These are phyloP conservation scores for Plecotus auritus DNA, from an alignment of 2,113 vertebrate species.

Conservation along the genomic window DNA sequence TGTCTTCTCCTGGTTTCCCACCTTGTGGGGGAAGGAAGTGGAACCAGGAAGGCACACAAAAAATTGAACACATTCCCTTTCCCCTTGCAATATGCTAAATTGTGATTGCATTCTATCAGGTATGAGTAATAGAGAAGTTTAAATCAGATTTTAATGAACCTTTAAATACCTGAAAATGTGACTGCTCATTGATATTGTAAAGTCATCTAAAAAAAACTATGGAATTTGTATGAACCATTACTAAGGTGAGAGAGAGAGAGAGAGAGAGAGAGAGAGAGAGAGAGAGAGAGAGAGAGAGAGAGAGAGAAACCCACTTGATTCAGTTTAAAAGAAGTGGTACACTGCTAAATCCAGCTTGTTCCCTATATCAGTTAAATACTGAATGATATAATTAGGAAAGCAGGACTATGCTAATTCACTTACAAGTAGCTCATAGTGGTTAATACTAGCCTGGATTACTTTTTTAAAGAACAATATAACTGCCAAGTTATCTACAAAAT, in stretches of 20 bases:
- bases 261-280: background rate
- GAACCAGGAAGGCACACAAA: background rate
- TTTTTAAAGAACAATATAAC: constrained; percentile 2
- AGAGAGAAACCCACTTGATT: no score
- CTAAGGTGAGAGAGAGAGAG: background rate
- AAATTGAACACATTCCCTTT: background rate
- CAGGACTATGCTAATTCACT: background rate
- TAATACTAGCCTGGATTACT: background rate
- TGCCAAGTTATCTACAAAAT: background rate
- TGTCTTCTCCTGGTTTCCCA: background rate
- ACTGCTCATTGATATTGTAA: background rate
- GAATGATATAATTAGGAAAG: background rate
- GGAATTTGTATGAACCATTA: background rate
- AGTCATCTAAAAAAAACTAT: background rate
- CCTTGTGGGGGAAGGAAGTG: background rate
- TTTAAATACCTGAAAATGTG: background rate
- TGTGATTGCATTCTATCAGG: background rate
- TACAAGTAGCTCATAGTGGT: background rate
- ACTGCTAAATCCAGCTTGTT: background rate
- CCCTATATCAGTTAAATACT: background rate
- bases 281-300: background rate
- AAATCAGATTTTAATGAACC: background rate
- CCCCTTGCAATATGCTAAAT: background rate
- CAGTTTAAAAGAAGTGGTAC: no score
- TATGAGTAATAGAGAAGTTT: background rate